Evolutionary conservation across 2,113 vertebrate species (phyloP), one percentile per base, ranked within the genome.

Genomic region (Cyanoramphus novaezelandiae): DNA sequence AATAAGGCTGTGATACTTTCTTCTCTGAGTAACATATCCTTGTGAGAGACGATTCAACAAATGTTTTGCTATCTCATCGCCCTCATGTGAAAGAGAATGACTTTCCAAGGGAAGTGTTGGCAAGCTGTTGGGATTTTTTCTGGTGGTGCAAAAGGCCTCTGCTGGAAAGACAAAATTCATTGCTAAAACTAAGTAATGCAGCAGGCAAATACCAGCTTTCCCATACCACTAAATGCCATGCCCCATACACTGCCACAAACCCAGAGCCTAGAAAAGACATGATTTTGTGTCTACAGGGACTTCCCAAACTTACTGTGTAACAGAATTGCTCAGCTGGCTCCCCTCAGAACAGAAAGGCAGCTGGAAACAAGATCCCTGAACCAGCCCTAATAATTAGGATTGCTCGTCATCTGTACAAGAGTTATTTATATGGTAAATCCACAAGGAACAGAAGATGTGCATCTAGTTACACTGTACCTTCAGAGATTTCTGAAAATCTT

Each of bases 21-120:
- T 97, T 47, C 97, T 95, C 76, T 86, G 68, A 35, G 97, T 98
- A 49, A 98, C 1, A 0, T 96, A 85, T 25, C 79, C 91, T 74
- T 92, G 65, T n/a, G 94, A 83, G n/a, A 92, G 52, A 60, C 72
- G 62, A 70, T 92, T 63, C 37, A 53, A 70, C 15, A 44, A 64
- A 13, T 27, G 11, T 27, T 86, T 76, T 84, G 16, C 43, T 55
- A 76, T 91, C 69, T 95, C 90, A 64, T 90, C 37, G 1, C 11
- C 27, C 21, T 90, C 90, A 44, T 31, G 15, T 11, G 70, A 86
- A 88, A 88, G 29, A 37, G 25, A 12, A 64, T 65, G 74, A 27
- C 35, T 65, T 80, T 67, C 68, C 47, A 57, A 35, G n/a, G 37
- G 16, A 63, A 59, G 57, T 1, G 3, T n/a, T 59, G 86, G 72